Percentiles rank a stretch among this genome's conserved stretches.
Conservation (phyloP, 2,888 invertebrate species). For the Melipona beecheii region DNA sequence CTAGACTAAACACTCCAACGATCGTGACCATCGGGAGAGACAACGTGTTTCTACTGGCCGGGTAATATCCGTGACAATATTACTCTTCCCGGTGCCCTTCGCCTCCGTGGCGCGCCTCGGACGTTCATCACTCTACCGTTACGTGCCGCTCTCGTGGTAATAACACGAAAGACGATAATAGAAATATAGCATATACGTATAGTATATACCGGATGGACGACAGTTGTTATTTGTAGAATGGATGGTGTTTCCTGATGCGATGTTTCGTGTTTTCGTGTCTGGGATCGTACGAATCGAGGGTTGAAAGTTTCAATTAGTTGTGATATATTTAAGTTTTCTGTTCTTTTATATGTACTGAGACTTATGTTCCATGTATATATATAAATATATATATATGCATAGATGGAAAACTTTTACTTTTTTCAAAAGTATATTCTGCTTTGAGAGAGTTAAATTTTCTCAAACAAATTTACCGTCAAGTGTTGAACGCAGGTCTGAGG, state of each 20-base stretch:
- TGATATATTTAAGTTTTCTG: too few species aligned
- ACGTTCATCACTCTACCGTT: constrained; percentile 21
- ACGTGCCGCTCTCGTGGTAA: not conserved
- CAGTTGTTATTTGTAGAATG: not conserved
- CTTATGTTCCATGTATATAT: too few species aligned
- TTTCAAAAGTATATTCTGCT: too few species aligned
- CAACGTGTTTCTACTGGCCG: constrained; percentile 72
- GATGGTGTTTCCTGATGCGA: not conserved
- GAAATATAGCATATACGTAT: not conserved
- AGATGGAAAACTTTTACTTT: too few species aligned
- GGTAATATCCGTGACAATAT: constrained; percentile 74
- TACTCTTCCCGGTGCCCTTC: constrained; percentile 37
- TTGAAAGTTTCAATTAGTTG: too few species aligned
- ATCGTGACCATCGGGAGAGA: constrained; percentile 77
- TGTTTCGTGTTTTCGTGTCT: not conserved
- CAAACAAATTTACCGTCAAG: too few species aligned
- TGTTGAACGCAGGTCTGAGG: too few species aligned
- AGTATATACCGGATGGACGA: not conserved
- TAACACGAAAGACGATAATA: constrained; percentile 22
- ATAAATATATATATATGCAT: too few species aligned
- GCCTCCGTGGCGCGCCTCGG: constrained; percentile 3
- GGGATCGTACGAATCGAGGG: too few species aligned
- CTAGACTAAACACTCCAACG: constrained; percentile 81
- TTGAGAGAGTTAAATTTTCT: too few species aligned
- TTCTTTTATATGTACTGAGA: too few species aligned